phyloP scores from a whole-genome alignment of 2,113 vertebrate genomes.

The Mormoops blainvillei region DNA sequence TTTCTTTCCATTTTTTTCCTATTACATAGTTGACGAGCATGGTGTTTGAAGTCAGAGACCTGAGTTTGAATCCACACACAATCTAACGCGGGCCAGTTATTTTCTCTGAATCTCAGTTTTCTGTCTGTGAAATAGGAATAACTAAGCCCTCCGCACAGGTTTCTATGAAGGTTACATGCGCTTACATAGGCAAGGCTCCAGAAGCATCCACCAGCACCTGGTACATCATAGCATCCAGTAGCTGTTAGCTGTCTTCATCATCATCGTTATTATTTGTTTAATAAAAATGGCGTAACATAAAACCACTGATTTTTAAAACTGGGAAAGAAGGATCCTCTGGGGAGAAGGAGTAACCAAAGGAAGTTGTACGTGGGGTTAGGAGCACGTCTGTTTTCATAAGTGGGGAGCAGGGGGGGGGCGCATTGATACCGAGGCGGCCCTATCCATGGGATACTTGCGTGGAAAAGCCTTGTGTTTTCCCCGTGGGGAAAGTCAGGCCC shows the following conservation, averaged over 20 bases:
- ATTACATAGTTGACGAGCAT: background rate
- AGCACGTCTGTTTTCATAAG: background rate
- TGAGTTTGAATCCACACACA: background rate
- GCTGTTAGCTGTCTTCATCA: background rate
- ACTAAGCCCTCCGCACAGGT: background rate
- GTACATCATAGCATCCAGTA: background rate
- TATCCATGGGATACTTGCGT: background rate
- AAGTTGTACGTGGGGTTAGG: background rate
- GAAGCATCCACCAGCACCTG: no score
- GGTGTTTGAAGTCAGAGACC: background rate
- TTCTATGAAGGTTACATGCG: background rate
- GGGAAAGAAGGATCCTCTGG: background rate
- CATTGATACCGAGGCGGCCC: background rate
- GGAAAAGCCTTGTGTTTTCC: background rate
- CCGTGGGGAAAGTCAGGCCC: background rate
- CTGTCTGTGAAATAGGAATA: background rate
- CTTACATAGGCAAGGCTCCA: background rate
- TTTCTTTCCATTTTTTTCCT: background rate
- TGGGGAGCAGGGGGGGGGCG: background rate
- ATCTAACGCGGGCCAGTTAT: background rate
- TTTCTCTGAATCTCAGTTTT: background rate
- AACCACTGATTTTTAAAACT: background rate
- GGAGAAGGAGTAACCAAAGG: background rate
- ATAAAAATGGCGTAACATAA: background rate
- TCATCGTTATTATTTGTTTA: background rate